These are phyloP conservation scores for Selene dorsalis DNA, from an alignment of 2,797 vertebrate genomes.

Conservation along the genomic window DNA sequence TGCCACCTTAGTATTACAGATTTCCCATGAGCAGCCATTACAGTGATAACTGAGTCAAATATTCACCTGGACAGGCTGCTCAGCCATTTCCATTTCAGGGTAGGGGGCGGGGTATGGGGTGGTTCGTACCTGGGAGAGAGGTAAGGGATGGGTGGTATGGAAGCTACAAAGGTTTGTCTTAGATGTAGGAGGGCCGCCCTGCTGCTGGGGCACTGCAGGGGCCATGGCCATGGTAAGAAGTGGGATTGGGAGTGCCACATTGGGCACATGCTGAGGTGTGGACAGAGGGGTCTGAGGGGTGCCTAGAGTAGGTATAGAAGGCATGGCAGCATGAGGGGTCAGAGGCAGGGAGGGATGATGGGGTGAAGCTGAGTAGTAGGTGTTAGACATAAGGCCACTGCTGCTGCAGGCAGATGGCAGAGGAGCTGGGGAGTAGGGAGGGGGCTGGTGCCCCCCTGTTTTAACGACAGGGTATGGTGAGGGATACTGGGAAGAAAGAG, in stretches of 20 bases:
- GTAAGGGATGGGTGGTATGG: slow-evolving; percentile 70
- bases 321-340: slow-evolving; percentile 56
- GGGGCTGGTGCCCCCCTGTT: slow-evolving; percentile 85
- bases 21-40: slow-evolving; percentile 62
- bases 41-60: slow-evolving; percentile 73
- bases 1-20: slow-evolving; percentile 49
- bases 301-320: slow-evolving; percentile 61
- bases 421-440: slow-evolving; percentile 77
- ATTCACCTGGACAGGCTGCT: slow-evolving; percentile 84
- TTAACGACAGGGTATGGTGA: slow-evolving; percentile 87
- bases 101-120: slow-evolving; percentile 71
- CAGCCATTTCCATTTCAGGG: slow-evolving; percentile 79
- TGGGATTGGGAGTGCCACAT: slow-evolving; percentile 60
- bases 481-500: slow-evolving; percentile 89
- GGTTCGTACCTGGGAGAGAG: slow-evolving; percentile 78
- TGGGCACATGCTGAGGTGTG: slow-evolving; percentile 69
- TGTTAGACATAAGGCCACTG: slow-evolving; percentile 81
- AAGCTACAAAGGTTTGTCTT: slow-evolving; percentile 67
- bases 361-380: slow-evolving; percentile 87
- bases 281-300: slow-evolving; percentile 77
- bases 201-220: slow-evolving; percentile 68
- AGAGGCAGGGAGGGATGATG: slow-evolving; percentile 80
- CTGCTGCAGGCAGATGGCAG: slow-evolving; percentile 82
- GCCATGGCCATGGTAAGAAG: slow-evolving; percentile 68
- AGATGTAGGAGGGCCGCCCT: slow-evolving; percentile 59